Evolutionary conservation across 2,797 vertebrate species (phyloP), one percentile per base, ranked within the genome.

Genomic region (Xyrichtys novacula): DNA sequence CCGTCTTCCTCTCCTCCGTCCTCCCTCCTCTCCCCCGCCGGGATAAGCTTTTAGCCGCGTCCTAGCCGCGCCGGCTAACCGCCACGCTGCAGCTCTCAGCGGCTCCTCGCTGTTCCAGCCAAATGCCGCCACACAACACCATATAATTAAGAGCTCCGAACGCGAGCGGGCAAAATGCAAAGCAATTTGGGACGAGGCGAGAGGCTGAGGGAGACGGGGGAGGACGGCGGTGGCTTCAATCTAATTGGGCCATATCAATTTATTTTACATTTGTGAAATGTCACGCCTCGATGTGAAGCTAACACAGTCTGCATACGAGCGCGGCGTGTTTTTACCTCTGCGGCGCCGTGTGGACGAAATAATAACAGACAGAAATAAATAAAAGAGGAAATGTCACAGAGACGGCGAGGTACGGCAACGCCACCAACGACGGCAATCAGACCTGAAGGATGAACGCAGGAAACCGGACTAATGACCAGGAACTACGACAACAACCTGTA

Each of bases 241-340:
- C 80, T 88, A 86, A 87, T 87, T 84, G 88, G 69, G 39, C 77
- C 59, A 73, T 81, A 86, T 88, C 82, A 86, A 88, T 91, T 89
- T 86, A 89, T 84, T 87, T 87, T 79, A 67, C 83, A 81, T 89
- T 86, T 86, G 48, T 81, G 74, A 91, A 90, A 91, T 91, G 85
- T 87, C 88, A 89, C 57, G 60, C 70, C 80, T 84, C 42, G 49
- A 80, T 49, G 77, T 59, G 76, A 85, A 84, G 83, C 74, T 83
- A 84, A 85, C 76, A 5, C 28, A 29, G 89, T 84, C 83, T 78
- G 72, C 87, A 86, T 83, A 66, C 26, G 60, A 23, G 42, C 47
- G 16, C 40, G 0, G 66, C 40, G 1, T 83, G 72, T 79, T 85
- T 80, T 77, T 81, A 72, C 60, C 65, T 78, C 47, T 0, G 63